phyloP scores from a whole-genome alignment of 2,113 vertebrate species.

The Siphamia tubifer region DNA sequence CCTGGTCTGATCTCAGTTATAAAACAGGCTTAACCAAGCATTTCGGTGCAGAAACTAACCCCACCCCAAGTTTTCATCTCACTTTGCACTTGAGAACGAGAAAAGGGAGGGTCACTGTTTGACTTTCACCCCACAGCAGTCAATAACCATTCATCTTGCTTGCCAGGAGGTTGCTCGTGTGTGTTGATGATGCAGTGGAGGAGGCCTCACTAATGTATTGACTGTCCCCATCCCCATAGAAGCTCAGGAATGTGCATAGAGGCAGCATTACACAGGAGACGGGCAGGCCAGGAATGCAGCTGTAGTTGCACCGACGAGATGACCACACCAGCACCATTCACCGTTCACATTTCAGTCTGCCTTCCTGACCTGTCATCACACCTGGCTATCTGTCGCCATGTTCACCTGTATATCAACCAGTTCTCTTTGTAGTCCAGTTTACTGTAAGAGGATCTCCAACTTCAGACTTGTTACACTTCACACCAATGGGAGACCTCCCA shows the following conservation, averaged over 20 bases:
- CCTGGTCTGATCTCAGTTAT: neutral
- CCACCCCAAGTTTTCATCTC: slow-evolving; percentile 5
- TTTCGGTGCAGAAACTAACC: neutral
- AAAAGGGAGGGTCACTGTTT: slow-evolving; percentile 3
- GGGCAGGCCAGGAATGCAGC: slow-evolving; percentile 61
- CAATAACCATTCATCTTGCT: slow-evolving; percentile 4
- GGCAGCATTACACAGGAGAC: slow-evolving; percentile 61
- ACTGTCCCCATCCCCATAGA: slow-evolving; percentile 45
- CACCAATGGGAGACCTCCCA: neutral
- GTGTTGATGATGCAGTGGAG: slow-evolving; percentile 18
- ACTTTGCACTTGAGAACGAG: slow-evolving; percentile 12
- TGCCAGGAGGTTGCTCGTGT: slow-evolving; percentile 2
- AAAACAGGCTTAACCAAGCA: neutral
- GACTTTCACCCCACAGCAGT: slow-evolving; percentile 25
- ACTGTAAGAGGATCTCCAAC: neutral
- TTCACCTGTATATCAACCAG: too few relatives aligned
- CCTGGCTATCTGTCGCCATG: neutral
- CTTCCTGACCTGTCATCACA: neutral
- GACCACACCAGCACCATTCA: slow-evolving; percentile 22
- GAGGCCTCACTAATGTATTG: slow-evolving; percentile 14
- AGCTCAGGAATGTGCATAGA: slow-evolving; percentile 62
- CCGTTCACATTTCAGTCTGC: slow-evolving; percentile 1
- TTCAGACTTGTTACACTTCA: neutral
- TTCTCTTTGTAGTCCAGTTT: neutral
- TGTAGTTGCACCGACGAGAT: slow-evolving; percentile 6